A percentile compares a stretch with the other conserved stretches of the same genome.
phyloP scores from a whole-genome alignment of 2,113 vertebrate genomes.

The Poecilia latipinna region DNA sequence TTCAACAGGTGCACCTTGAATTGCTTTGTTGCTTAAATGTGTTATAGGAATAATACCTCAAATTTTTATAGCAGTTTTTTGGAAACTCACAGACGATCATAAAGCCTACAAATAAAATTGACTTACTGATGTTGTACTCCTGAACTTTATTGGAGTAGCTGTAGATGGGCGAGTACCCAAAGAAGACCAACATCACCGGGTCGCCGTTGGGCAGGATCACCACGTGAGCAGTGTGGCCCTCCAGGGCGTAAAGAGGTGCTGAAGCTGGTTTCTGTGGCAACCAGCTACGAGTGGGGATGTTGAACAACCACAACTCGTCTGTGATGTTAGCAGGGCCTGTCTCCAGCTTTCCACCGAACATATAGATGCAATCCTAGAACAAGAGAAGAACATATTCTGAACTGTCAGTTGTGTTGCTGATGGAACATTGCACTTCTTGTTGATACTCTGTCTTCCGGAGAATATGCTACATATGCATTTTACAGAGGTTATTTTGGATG shows the following conservation, averaged over 20 bases:
- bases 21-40: too few relatives aligned
- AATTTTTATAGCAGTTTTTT: too few relatives aligned
- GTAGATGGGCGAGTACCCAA: slow-evolving; percentile 90
- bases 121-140: slow-evolving; percentile 85
- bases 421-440: neutral
- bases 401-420: neutral
- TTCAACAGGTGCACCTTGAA: neutral
- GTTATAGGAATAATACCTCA: too few relatives aligned
- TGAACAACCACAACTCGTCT: slow-evolving; percentile 90
- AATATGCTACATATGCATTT: too few relatives aligned
- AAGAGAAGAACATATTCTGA: neutral
- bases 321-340: slow-evolving; percentile 85
- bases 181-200: slow-evolving; percentile 88
- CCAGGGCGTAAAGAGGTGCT: slow-evolving; percentile 86
- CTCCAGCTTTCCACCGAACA: slow-evolving; percentile 94
- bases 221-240: slow-evolving; percentile 90
- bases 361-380: slow-evolving; percentile 86
- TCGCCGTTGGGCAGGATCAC: slow-evolving; percentile 85
- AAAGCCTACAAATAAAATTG: too few relatives aligned
- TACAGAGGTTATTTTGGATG: too few relatives aligned
- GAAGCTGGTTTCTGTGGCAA: slow-evolving; percentile 80
- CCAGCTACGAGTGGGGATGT: slow-evolving; percentile 86
- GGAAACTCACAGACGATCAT: too few relatives aligned
- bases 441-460: neutral
- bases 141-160: slow-evolving; percentile 91